These are phyloP conservation scores for Pemphredon lugubris DNA, from an alignment of 2,888 invertebrate species.

Conservation along the genomic window DNA sequence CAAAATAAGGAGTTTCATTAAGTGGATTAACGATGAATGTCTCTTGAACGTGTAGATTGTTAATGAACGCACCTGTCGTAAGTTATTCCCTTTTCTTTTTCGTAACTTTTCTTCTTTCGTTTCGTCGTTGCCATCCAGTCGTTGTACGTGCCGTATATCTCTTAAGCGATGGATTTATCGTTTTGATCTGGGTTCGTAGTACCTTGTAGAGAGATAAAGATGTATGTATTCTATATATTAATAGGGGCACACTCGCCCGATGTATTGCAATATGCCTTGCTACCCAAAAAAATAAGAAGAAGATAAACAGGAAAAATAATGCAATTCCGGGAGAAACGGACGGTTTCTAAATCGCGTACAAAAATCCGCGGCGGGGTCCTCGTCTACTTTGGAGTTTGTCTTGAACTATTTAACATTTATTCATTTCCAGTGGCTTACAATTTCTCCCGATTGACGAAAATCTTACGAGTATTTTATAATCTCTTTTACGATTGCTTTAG, in stretches of 20 bases:
- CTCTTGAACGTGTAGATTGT: slow-evolving; percentile 60
- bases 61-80: slow-evolving; percentile 53
- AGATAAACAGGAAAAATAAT: no score
- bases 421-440: no score
- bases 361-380: no score
- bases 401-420: no score
- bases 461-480: no score
- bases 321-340: not conserved
- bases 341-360: not conserved
- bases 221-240: slow-evolving; percentile 67
- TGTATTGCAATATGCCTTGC: slow-evolving; percentile 50
- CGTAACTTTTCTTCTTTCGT: slow-evolving; percentile 32
- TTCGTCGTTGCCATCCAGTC: slow-evolving; percentile 59
- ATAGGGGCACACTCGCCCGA: slow-evolving; percentile 68
- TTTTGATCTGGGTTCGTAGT: slow-evolving; percentile 57
- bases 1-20: slow-evolving; percentile 62
- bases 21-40: slow-evolving; percentile 63
- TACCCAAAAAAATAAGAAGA: no score
- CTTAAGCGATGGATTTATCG: slow-evolving; percentile 50
- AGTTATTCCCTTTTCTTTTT: slow-evolving; percentile 23
- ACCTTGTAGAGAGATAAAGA: slow-evolving; percentile 65
- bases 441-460: no score
- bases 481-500: no score
- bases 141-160: slow-evolving; percentile 52
- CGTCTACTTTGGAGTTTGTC: no score